Base-by-base conservation (phyloP, 37 sponge, comb jelly and placozoan genomes). In the Spongilla lacustris region DNA sequence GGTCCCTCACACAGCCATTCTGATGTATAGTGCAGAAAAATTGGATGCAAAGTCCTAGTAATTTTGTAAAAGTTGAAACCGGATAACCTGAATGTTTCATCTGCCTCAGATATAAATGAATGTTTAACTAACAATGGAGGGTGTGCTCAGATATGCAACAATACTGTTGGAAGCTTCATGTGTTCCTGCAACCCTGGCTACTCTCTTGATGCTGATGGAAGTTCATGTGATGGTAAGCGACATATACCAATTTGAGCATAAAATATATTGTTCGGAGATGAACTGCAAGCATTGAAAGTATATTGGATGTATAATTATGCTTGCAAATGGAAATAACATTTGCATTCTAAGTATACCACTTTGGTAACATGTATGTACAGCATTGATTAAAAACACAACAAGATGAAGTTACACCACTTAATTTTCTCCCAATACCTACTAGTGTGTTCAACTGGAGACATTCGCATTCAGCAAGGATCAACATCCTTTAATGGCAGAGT, bases 161-260 rank as follows among this genome's bases (percentile, higher is more conserved):
- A 79, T 79, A 58, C 58, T 49, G 26, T 29, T 48, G 80, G 80
- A 32, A 79, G 80, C 66, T 79, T 66, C 66, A 28, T 12, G 8
- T 79, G 80, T 79, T 29, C 28, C 29, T 79, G 80, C 30, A 50
- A 79, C 66, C 6, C 80, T 79, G 80, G 80, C 33, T 79, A 79
- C 66, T 50, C 58, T 49, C 80, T 79, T n/a, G 80, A 27, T 58
- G 66, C 67, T 79, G 31, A 79, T 50, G 66, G 67, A 41, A 66
- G 30, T 14, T 29, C 80, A 32, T 79, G 80, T 79, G 30, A 50
- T 50, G 80, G 80, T 79, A 49, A 79, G 35, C 17, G 27, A 36
- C 1, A 14, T 19, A 58, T 58, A 10, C 14, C 41, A 41, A 41
- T 41, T 41, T 41, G 41, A 41, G 41, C 41, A 41, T 41, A 41